Percentiles rank a stretch among this genome's conserved stretches.
These are phyloP conservation scores for Paramormyrops kingsleyae DNA, from an alignment of 2,113 vertebrate species.

Conservation along the genomic window DNA sequence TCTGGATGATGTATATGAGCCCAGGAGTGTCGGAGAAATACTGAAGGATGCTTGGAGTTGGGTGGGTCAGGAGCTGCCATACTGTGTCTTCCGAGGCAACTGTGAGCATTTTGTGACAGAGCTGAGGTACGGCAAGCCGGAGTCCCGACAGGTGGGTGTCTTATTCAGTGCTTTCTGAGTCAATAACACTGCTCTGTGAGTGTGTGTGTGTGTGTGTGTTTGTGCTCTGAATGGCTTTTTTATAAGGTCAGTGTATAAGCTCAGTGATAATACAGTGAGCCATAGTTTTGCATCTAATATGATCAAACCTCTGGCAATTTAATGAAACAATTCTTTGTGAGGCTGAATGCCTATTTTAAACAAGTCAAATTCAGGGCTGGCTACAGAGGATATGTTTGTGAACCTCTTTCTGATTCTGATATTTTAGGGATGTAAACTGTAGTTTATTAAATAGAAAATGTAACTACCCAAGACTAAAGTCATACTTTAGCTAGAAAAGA, in stretches of 20 bases:
- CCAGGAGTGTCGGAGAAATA: constrained; percentile 37
- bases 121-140: constrained; percentile 61
- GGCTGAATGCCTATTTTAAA: not conserved
- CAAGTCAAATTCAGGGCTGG: not conserved
- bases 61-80: constrained; percentile 44
- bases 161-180: not conserved
- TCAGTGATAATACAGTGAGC: no score
- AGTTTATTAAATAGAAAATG: not conserved
- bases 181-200: not conserved
- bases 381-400: not conserved
- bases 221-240: not conserved
- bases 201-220: not conserved
- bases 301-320: not conserved
- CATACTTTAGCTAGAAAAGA: no score
- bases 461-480: not conserved
- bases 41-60: constrained; percentile 35
- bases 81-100: constrained; percentile 49
- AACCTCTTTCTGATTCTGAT: not conserved
- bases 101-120: constrained; percentile 71
- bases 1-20: constrained; percentile 48
- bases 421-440: not conserved
- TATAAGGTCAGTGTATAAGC: no score
- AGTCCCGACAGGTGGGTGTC: constrained; percentile 41
- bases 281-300: no score
- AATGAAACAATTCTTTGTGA: no score